Base-by-base conservation (phyloP, 2,797 vertebrate genomes). In the Discoglossus pictus region DNA sequence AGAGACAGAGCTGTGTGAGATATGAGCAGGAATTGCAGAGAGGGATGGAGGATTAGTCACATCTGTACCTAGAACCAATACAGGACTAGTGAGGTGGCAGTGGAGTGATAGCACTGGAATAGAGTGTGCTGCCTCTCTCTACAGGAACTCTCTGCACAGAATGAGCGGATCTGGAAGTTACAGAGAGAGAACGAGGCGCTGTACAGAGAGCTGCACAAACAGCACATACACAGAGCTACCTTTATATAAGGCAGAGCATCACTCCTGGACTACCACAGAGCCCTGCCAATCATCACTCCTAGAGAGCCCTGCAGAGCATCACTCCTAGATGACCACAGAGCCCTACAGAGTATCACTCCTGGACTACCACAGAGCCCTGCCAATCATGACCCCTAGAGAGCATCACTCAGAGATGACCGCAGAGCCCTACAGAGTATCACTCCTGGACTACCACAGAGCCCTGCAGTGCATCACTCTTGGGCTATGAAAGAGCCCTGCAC, bases 101-200 rank as follows among this genome's bases (percentile, higher is more conserved):
- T 11, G n/a, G 8, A 39, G 1, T 11, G 38, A 12, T 5, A 11
- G 38, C 5, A 9, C n/a, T 4, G 38, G 2, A n/a, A n/a, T 39
- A 39, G 38, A 50, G 1, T 12, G n/a, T n/a, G 38, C 15, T 66
- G 10, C n/a, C n/a, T 64, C 12, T 39, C 63, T 43, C 31, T 67
- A 34, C 60, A 83, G 83, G 79, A 68, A 23, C 27, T 73, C 43
- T 65, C 69, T 6, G 50, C 27, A 31, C 76, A 72, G 56, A 74
- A 71, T 31, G 72, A 74, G n/a, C 62, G 47, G 65, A 60, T 76
- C 39, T 39, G 47, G 25, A 75, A 58, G 51, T 55, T 73, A 35
- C 27, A 72, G 18, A 31, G 25, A 39, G 68, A 75, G 54, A 63
- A 43, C 10, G 42, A 61, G 24, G 60, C 31, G 1, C 55, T 51